These are phyloP conservation scores for Rhysida immarginata DNA, from an alignment of 1,140 invertebrate genomes.

Conservation along the genomic window DNA sequence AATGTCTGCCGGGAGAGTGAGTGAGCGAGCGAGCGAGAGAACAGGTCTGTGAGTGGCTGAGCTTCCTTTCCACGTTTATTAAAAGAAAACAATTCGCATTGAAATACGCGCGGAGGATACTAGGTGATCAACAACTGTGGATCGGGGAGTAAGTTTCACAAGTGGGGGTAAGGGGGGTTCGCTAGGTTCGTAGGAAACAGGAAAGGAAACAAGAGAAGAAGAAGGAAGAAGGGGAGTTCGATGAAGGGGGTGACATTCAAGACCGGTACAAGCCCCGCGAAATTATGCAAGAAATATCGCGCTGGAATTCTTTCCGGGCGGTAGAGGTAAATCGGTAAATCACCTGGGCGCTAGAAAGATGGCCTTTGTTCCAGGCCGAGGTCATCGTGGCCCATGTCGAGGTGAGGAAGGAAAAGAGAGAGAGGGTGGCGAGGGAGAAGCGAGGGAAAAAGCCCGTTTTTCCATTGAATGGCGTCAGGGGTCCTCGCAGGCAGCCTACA, in stretches of 20 bases:
- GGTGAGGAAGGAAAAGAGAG: background rate
- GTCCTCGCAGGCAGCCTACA: background rate
- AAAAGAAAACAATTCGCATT: no score
- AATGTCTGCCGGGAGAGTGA: no score
- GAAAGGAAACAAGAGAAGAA: no score
- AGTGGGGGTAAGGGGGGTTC: no score
- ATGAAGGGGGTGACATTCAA: background rate
- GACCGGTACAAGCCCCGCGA: background rate
- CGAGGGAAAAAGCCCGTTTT: background rate
- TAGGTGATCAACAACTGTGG: no score
- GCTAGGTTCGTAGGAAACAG: no score
- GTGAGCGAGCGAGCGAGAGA: no score
- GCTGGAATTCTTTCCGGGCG: background rate
- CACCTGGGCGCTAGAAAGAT: background rate
- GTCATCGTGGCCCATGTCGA: background rate
- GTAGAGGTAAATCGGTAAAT: background rate
- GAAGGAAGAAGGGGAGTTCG: no score
- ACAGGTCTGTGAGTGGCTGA: no score
- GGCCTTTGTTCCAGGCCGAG: background rate
- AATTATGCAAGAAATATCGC: background rate
- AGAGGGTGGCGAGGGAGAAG: background rate
- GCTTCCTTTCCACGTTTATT: no score
- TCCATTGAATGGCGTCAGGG: background rate
- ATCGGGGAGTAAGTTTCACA: no score
- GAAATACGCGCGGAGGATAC: no score